Base-by-base conservation (phyloP, 1,140 invertebrate genomes). In the Limonius californicus region DNA sequence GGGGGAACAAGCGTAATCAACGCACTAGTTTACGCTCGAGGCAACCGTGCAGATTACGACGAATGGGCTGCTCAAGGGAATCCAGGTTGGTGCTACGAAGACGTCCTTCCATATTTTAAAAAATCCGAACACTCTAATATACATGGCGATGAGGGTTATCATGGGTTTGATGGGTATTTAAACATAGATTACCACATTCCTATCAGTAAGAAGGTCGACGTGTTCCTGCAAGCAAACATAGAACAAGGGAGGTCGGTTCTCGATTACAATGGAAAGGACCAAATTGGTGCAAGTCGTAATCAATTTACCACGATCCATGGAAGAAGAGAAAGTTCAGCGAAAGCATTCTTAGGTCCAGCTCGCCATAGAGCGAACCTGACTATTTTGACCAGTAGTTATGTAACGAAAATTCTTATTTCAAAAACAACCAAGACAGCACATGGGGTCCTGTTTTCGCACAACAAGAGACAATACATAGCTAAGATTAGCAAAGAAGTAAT, bases 1-100 rank as follows among this genome's bases (percentile, higher is more conserved):
- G 89, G 89, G 2, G 88, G 88, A 1, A 83, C 84, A 1, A 86
- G 84, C 27, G 81, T 83, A 0, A 75, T 91, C 7, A 90, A 91
- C 72, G 86, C 87, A 8, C 87, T 92, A 85, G 82, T 88, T 9
- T 89, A 90, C 70, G 83, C 87, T 0, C 74, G 89, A 50, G 89
- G 89, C 0, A 85, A 87, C 73, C 79, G 79, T 19, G 63, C 72
- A n/a, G 88, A 91, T 69, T 91, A 87, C 67, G 84, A 91, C 69
- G 64, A 78, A 4, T 91, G 89, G 89, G 84, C 68, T 67, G 77
- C 58, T 0, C 55, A 77, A 27, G 87, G 87, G 0, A 87, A 87
- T 35, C 65, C 72, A 0, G 85, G 84, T 1, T 90, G 88, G 88
- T 82, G 83, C 2, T 90, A 83, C 66, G 73, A 82, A 12, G 81